These are phyloP conservation scores for Molossus alvarezi DNA, from an alignment of 2,797 vertebrate genomes.

Conservation along the genomic window DNA sequence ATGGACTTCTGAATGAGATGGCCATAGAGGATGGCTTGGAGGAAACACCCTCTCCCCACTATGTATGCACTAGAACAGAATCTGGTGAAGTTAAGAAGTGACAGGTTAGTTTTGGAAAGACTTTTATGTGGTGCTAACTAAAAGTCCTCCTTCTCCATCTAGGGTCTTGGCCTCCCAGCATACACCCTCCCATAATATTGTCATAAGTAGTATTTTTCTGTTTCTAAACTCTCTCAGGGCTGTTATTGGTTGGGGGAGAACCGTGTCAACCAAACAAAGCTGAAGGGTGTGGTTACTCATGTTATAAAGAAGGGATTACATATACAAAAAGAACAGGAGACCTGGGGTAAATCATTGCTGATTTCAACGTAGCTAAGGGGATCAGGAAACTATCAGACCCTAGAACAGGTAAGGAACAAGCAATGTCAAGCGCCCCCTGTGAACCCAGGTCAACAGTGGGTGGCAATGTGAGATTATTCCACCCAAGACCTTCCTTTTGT, in stretches of 20 bases:
- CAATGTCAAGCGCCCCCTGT: not conserved
- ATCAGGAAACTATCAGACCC: constrained; percentile 1
- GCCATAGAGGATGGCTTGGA: not conserved
- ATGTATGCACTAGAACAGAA: not conserved
- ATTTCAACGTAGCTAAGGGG: not conserved
- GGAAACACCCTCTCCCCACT: not conserved
- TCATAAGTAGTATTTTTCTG: not conserved
- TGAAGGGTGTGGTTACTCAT: not conserved
- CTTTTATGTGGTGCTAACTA: not conserved
- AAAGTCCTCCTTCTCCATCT: not conserved
- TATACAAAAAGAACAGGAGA: not conserved
- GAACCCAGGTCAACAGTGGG: not conserved
- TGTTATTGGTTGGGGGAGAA: not conserved
- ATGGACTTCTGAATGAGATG: not conserved
- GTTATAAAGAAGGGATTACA: not conserved
- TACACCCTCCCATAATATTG: not conserved
- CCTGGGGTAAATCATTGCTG: not conserved
- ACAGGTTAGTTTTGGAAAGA: not conserved
- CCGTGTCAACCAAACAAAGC: not conserved
- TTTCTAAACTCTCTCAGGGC: not conserved
- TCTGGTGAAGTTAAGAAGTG: not conserved
- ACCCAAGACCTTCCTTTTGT: not conserved
- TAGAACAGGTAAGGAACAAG: not conserved
- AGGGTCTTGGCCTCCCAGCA: not conserved
- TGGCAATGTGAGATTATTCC: not conserved